phyloP scores from a whole-genome alignment of 2,888 invertebrate genomes.

The Lissonota sp. region DNA sequence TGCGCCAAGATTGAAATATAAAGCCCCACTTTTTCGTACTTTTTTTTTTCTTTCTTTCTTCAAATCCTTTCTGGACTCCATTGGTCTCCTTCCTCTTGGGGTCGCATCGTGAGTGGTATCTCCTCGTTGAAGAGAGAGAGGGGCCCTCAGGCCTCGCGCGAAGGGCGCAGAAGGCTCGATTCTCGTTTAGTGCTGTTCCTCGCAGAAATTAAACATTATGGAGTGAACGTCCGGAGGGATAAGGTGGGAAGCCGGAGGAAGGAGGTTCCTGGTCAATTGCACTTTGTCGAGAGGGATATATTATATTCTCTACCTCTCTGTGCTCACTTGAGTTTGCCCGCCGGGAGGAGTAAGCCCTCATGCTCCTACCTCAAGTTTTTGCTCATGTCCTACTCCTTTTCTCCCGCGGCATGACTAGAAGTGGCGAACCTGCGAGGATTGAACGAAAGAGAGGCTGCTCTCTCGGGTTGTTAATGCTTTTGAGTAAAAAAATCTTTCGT shows the following conservation, averaged over 20 bases:
- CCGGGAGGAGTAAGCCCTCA: slow-evolving; percentile 29
- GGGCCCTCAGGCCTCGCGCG: slow-evolving; percentile 16
- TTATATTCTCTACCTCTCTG: not conserved
- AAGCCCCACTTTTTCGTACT: slow-evolving; percentile 67
- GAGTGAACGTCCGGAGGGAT: slow-evolving; percentile 41
- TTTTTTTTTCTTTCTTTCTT: slow-evolving; percentile 44
- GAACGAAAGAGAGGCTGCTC: slow-evolving; percentile 26
- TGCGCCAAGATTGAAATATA: slow-evolving; percentile 79
- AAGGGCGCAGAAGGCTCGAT: slow-evolving; percentile 36
- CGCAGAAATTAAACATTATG: slow-evolving; percentile 56
- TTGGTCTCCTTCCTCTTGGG: slow-evolving; percentile 17
- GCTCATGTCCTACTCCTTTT: slow-evolving; percentile 15
- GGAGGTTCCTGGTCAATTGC: slow-evolving; percentile 59
- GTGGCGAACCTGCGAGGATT: slow-evolving; percentile 39
- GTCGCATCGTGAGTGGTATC: slow-evolving; percentile 1
- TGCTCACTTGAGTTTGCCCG: slow-evolving; percentile 31
- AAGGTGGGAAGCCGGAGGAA: slow-evolving; percentile 28
- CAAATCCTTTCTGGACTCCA: slow-evolving; percentile 29
- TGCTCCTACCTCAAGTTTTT: slow-evolving; percentile 28
- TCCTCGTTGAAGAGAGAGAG: slow-evolving; percentile 39
- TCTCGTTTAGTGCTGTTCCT: slow-evolving; percentile 44
- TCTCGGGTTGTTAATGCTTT: slow-evolving; percentile 30
- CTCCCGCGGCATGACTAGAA: slow-evolving; percentile 18
- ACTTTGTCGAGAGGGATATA: slow-evolving; percentile 37
- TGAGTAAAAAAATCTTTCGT: slow-evolving; percentile 41